Percentiles rank a stretch among this genome's conserved stretches.
Evolutionary conservation across 1,140 invertebrate genomes (phyloP).

Genomic region (Plodia interpunctella): DNA sequence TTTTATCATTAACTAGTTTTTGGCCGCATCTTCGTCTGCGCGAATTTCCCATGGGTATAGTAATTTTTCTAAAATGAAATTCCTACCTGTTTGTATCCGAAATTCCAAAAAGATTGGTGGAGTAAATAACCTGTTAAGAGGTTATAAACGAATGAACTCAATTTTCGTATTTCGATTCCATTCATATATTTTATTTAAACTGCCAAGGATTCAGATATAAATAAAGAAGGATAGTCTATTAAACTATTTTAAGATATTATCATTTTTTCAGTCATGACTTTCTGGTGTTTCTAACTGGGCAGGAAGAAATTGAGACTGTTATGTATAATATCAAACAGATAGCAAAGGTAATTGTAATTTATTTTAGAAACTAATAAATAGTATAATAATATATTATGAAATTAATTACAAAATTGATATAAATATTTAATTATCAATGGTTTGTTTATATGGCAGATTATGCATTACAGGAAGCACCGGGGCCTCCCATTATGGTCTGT

Average conservation of each 20-base stretch:
- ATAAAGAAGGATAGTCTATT: not conserved
- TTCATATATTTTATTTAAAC: too few species aligned
- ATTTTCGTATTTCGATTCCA: too few species aligned
- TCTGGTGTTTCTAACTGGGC: conserved; percentile 98
- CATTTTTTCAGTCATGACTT: conserved; percentile 87
- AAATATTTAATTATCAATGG: conserved; percentile 13
- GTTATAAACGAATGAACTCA: too few species aligned
- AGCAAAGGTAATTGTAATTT: conserved; percentile 77
- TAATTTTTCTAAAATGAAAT: too few species aligned
- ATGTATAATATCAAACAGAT: conserved; percentile 86
- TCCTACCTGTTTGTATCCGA: too few species aligned
- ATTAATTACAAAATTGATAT: not conserved
- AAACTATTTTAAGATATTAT: conserved; percentile 11
- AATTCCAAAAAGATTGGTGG: too few species aligned
- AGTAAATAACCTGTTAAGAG: too few species aligned
- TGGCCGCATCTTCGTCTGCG: too few species aligned
- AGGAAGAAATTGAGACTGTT: conserved; percentile 98
- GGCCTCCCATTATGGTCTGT: conserved; percentile 81
- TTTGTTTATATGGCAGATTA: conserved; percentile 32
- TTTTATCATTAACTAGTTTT: too few species aligned
- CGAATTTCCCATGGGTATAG: too few species aligned
- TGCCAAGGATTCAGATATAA: too few species aligned
- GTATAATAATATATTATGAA: too few species aligned
- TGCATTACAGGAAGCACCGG: conserved; percentile 52
- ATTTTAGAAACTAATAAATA: not conserved